These are phyloP conservation scores for Nasonia longicornis DNA, from an alignment of 1,140 invertebrate species.

Conservation along the genomic window DNA sequence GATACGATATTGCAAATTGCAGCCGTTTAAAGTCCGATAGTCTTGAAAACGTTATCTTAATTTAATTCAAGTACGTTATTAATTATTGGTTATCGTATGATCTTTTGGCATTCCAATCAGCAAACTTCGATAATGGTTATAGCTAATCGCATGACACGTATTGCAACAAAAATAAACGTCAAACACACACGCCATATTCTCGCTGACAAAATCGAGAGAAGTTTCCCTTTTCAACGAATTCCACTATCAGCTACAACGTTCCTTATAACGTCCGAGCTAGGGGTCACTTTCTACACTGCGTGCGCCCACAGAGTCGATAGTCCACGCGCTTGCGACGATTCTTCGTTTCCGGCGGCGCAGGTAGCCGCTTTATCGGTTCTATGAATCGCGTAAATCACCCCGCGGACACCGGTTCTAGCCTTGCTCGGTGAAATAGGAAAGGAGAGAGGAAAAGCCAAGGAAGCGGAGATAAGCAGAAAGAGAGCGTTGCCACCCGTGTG, in stretches of 20 bases:
- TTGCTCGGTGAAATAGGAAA: not conserved
- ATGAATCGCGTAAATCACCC: conserved; percentile 49
- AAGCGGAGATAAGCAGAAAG: conserved; percentile 19
- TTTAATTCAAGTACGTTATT: not conserved
- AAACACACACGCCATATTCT: not conserved
- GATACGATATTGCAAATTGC: not conserved
- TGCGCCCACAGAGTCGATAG: conserved; percentile 11
- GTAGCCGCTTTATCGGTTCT: conserved; percentile 49
- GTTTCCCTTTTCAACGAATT: not conserved
- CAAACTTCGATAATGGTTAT: not conserved
- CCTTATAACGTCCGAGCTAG: not conserved
- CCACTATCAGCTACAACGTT: not conserved
- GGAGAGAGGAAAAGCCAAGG: conserved; percentile 12
- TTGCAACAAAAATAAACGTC: not conserved
- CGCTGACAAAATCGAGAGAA: not conserved
- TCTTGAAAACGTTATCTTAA: not conserved
- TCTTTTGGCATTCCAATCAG: not conserved
- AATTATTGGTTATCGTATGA: not conserved
- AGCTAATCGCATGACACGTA: not conserved
- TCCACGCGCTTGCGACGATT: conserved; percentile 32
- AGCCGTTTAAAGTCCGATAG: not conserved
- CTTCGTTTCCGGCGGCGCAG: conserved; percentile 39
- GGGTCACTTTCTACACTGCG: conserved; percentile 18
- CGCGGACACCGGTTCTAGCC: conserved; percentile 42
- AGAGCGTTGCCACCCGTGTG: not conserved